Evolutionary conservation across 1,140 invertebrate species (phyloP), one percentile per base, ranked within the genome.

Genomic region (Medauroidea extradentata): DNA sequence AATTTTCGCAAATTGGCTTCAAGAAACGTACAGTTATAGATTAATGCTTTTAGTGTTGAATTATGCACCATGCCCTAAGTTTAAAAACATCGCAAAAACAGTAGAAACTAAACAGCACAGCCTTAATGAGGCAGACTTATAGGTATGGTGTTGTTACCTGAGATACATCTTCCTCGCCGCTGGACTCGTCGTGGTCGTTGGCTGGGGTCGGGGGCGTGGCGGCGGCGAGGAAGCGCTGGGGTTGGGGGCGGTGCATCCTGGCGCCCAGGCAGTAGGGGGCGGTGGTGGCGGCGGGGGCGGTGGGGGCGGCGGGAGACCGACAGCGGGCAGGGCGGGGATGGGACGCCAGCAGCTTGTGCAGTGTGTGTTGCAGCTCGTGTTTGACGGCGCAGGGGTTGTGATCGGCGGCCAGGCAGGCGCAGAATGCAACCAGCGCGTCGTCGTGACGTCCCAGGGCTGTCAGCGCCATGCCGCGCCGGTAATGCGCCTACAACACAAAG

Each of bases 401-500:
- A 48, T 79, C 78, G 27, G 88, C 75, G 3, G 81, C 80, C 14
- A 83, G 76, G 64, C 83, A 85, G 29, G 84, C 75, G 54, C 85
- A 81, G 54, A 85, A 79, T 8, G 83, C 79, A 27, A 84, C 74
- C 44, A 88, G 75, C 14, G 87, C 85, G 64, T 89, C 88, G 66
- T 89, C 86, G 72, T 83, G 79, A 21, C 80, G 77, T 2, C 81
- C 82, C 18, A 87, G 69, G 1, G 81, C 81, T 54, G 79, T 79
- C 23, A 88, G 70, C 3, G 84, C 84, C 65, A 82, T 72, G 8
- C 85, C 85, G 67, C 84, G 76, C 57, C 85, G 73, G 66, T 84
- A 87, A 68, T 88, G 85, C 23, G 85, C 86, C 84, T 88, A 65
- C 1, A 69, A 75, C n/a, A n/a, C n/a, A n/a, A n/a, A n/a, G n/a